A percentile compares a stretch with the other conserved stretches of the same genome.
These are phyloP conservation scores for Chromobotia macracanthus DNA, from an alignment of 2,797 vertebrate species.

Conservation along the genomic window DNA sequence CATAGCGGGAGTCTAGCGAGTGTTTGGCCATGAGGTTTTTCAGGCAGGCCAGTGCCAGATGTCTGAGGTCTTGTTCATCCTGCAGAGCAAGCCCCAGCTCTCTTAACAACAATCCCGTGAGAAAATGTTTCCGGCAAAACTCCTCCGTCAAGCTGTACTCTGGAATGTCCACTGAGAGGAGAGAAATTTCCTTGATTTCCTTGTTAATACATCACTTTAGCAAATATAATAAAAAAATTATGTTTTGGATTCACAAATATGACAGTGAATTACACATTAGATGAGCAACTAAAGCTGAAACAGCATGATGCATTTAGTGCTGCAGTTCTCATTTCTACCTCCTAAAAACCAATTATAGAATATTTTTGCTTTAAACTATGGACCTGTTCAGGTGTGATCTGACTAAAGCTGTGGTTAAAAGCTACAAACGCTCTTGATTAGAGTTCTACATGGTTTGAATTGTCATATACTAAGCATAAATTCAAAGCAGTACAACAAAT, in stretches of 20 bases:
- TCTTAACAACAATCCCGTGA: conserved; percentile 91
- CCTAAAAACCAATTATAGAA: too few relatives aligned
- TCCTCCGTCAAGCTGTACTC: conserved; percentile 97
- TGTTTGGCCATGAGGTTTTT: conserved; percentile 98
- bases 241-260: not conserved
- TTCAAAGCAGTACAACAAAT: not conserved
- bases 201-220: not conserved
- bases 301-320: not conserved
- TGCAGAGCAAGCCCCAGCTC: conserved; percentile 96
- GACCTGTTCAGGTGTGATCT: too few relatives aligned
- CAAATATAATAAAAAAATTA: not conserved
- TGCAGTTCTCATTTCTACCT: too few relatives aligned
- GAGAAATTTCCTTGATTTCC: not conserved
- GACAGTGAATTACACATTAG: not conserved
- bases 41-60: conserved; percentile 91
- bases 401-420: too few relatives aligned
- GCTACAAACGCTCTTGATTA: too few relatives aligned
- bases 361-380: too few relatives aligned
- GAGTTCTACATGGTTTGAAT: too few relatives aligned
- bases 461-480: not conserved
- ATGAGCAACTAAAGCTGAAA: not conserved
- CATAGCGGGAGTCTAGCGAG: conserved; percentile 92
- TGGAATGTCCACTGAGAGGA: conserved; percentile 79
- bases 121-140: conserved; percentile 96
- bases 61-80: conserved; percentile 94